A percentile compares a stretch with the other conserved stretches of the same genome.
Conservation (phyloP, 2,113 vertebrate species). For the Sterrhoptilus dennistouni region DNA sequence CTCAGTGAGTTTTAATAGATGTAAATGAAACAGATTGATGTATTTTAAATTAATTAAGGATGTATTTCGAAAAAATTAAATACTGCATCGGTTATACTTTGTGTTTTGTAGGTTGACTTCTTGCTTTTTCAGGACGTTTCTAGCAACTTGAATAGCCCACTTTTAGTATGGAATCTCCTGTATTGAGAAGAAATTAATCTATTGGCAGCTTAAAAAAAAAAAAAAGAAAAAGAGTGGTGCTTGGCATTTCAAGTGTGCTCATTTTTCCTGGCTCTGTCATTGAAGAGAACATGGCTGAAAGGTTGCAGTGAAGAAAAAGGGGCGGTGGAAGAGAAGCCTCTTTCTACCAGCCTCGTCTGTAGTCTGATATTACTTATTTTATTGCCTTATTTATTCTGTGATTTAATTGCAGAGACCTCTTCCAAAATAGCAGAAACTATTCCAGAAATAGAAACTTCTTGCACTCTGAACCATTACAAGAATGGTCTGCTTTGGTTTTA, state of each 20-base stretch:
- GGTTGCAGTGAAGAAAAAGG: background rate
- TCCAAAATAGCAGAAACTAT: background rate
- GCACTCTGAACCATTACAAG: background rate
- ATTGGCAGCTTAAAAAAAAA: conserved; percentile 31
- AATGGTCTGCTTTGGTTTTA: background rate
- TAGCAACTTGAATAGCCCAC: conserved; percentile 48
- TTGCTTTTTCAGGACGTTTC: conserved; percentile 46
- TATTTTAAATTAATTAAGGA: conserved; percentile 24
- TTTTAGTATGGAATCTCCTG: conserved; percentile 39
- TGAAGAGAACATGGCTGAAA: conserved; percentile 46
- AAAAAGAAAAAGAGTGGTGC: conserved; percentile 50
- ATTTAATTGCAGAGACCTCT: background rate
- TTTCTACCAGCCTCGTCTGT: background rate
- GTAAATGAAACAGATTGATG: conserved; percentile 15
- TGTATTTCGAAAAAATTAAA: conserved; percentile 29
- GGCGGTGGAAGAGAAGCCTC: background rate
- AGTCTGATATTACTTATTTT: background rate
- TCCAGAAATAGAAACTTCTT: background rate
- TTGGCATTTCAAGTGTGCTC: conserved; percentile 48
- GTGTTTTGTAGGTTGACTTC: conserved; percentile 37
- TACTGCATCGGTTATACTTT: background rate
- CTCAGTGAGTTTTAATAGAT: conserved; percentile 33
- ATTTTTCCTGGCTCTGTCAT: conserved; percentile 54
- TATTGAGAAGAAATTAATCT: conserved; percentile 10
- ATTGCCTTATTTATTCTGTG: background rate